Percentiles rank a stretch among this genome's conserved stretches.
Evolutionary conservation across 1,140 invertebrate genomes (phyloP).

Genomic region (Papilio helenus): DNA sequence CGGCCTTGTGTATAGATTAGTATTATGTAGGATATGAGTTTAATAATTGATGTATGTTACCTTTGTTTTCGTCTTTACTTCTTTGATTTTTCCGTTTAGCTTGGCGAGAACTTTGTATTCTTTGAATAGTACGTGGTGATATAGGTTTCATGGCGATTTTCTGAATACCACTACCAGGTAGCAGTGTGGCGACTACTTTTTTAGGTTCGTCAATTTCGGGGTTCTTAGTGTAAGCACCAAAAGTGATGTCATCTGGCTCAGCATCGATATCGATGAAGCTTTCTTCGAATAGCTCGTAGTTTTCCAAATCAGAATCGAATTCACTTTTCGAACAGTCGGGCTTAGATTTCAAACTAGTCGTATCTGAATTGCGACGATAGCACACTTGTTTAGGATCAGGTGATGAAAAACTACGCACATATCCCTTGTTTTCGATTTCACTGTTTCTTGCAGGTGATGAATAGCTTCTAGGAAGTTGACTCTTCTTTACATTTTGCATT

Average conservation of each 20-base stretch:
- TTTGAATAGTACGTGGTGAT: constrained; percentile 54
- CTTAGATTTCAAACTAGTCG: constrained; percentile 59
- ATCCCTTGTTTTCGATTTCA: constrained; percentile 57
- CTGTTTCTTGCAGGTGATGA: constrained; percentile 66
- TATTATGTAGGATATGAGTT: constrained; percentile 31
- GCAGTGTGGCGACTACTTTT: constrained; percentile 63
- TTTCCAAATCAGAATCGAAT: constrained; percentile 75
- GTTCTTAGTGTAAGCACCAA: constrained; percentile 57
- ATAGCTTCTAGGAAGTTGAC: constrained; percentile 68
- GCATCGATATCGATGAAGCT: constrained; percentile 75
- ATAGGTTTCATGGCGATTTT: constrained; percentile 68
- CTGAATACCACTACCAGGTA: constrained; percentile 74
- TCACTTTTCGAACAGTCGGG: constrained; percentile 66
- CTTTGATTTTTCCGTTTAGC: constrained; percentile 23
- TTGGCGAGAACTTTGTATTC: constrained; percentile 48
- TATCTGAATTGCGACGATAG: constrained; percentile 62
- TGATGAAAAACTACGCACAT: constrained; percentile 72
- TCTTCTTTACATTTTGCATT: constrained; percentile 58
- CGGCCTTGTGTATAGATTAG: constrained; percentile 18
- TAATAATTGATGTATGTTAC: constrained; percentile 44
- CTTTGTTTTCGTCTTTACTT: constrained; percentile 54
- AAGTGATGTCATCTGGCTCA: constrained; percentile 61
- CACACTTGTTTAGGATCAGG: constrained; percentile 66
- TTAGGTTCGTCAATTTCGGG: constrained; percentile 68
- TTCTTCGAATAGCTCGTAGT: constrained; percentile 75